Evolutionary conservation across 2,113 vertebrate species (phyloP).

Genomic region (Bos indicus): DNA sequence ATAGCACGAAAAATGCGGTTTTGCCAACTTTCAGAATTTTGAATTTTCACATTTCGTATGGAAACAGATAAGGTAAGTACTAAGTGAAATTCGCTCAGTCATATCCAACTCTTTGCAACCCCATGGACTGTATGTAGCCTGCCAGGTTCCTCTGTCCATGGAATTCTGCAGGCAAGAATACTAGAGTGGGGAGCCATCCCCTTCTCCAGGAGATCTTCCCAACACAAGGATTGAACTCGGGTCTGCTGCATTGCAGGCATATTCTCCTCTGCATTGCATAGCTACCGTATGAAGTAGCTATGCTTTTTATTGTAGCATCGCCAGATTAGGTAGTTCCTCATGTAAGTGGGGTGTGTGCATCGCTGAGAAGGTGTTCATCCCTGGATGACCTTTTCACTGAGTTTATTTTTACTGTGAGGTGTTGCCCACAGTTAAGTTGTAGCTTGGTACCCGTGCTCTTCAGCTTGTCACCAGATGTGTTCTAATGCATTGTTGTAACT

Average conservation of each 20-base stretch:
- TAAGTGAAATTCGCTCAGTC: not conserved
- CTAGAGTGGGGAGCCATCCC: not conserved
- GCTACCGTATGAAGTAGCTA: not conserved
- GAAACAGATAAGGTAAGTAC: not conserved
- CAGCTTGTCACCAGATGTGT: not conserved
- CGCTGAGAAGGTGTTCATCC: not conserved
- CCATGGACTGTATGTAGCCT: not conserved
- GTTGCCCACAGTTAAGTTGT: not conserved
- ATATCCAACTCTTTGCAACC: not conserved
- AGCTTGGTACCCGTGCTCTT: constrained; percentile 1
- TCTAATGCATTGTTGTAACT: constrained; percentile 47
- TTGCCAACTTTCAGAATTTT: not conserved
- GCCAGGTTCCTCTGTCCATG: not conserved
- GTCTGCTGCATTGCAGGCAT: not conserved
- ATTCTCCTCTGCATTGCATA: not conserved
- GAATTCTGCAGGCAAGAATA: not conserved
- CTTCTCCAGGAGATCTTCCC: not conserved
- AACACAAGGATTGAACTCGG: not conserved
- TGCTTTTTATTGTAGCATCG: not conserved
- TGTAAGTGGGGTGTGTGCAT: accelerated
- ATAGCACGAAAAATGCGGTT: not conserved
- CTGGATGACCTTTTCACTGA: not conserved
- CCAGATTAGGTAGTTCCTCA: not conserved
- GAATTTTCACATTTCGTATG: not conserved
- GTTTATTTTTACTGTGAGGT: not conserved